Evolutionary conservation across 2,888 invertebrate species (phyloP).

Genomic region (Limenitis camilla): DNA sequence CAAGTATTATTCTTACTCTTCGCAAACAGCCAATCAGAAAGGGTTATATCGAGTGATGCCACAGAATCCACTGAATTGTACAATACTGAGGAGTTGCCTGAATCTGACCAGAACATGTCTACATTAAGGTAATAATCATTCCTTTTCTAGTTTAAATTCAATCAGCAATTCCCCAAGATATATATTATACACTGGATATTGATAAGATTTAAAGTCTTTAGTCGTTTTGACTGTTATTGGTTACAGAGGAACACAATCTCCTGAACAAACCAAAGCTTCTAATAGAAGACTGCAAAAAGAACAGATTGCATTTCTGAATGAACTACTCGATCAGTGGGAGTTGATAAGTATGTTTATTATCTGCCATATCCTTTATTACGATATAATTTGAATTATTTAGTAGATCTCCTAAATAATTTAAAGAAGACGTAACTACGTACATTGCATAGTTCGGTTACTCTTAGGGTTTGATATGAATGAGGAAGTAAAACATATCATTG

Average conservation of each 20-base stretch:
- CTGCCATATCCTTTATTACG: too few species aligned
- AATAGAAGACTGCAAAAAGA: conserved; percentile 43
- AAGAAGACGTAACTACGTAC: too few species aligned
- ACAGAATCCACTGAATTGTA: conserved; percentile 44
- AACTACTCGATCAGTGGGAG: conserved; percentile 64
- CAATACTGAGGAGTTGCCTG: conserved; percentile 42
- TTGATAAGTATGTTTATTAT: conserved; percentile 50
- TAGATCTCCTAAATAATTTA: too few species aligned
- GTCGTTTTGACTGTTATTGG: background rate
- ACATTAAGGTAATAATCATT: conserved; percentile 18
- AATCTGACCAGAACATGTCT: conserved; percentile 38
- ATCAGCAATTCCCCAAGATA: too few species aligned
- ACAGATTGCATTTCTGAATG: conserved; percentile 59
- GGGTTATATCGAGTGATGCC: conserved; percentile 31
- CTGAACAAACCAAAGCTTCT: conserved; percentile 26
- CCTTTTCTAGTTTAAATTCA: too few species aligned
- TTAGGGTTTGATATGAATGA: too few species aligned
- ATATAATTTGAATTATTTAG: too few species aligned
- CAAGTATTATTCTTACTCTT: conserved; percentile 60
- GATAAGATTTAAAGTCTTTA: background rate
- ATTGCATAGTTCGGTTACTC: too few species aligned
- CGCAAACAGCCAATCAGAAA: conserved; percentile 37
- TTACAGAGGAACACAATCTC: conserved; percentile 39
- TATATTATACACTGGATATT: too few species aligned
- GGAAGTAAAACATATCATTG: too few species aligned